Base-by-base conservation (phyloP, 1,140 invertebrate species). In the Psix sp. region DNA sequence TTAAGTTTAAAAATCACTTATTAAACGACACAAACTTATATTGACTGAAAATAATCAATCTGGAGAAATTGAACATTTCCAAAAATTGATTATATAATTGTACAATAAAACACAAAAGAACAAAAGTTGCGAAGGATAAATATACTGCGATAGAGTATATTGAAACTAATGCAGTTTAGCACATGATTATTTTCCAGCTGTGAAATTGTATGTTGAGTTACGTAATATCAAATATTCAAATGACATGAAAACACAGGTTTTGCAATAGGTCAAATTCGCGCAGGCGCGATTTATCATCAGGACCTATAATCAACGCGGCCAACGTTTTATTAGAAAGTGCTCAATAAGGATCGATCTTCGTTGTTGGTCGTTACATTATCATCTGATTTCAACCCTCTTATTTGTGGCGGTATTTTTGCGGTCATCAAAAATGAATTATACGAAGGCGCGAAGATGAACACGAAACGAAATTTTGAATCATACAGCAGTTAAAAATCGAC, bases 211-310 rank as follows among this genome's bases (percentile, higher is more conserved):
- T 14, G 17, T 70, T 60, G 35, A 56, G 15, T 70, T 70, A 35
- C 29, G 29, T 56, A 70, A 70, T 42, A 17, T 35, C 56, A 26
- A 60, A 62, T 49, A 70, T 43, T 57, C 20, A 56, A 71, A 49
- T 63, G 67, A 71, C 51, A 71, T 14, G 26, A 17, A 38, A 39
- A 35, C 38, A 63, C 20, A 17, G 20, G 29, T 72, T 72, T 59
- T 39, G 46, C 40, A 63, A 72, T 63, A 57, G 68, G 68, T 63
- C 67, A 57, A 49, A 59, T 59, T 65, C 42, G 4, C 21, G 60
- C 68, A 72, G 60, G 65, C 40, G 52, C 68, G 59, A 72, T 72
- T 59, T 52, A 72, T 72, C 68, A 72, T 24, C 59, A 51, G 59
- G 59, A 63, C 52, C 68, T 40, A 59, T 65, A 72, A 72, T 65